Evolutionary conservation across 2,113 vertebrate genomes (phyloP), one percentile per base, ranked within the genome.

Genomic region (Zonotrichia leucophrys): DNA sequence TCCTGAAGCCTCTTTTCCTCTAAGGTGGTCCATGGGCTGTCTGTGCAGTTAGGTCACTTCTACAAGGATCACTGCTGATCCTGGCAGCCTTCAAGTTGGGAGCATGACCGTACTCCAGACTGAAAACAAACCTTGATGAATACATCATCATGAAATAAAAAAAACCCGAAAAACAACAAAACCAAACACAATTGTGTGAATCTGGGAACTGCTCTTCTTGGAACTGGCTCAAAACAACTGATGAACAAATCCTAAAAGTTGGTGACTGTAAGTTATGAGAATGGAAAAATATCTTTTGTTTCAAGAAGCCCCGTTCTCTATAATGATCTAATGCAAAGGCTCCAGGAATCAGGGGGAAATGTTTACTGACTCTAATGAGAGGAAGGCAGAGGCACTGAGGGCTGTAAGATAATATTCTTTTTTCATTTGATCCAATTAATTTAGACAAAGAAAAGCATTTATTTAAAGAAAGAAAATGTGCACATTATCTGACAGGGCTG

Each of bases 111-210:
- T 50, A 59, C n/a, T 33, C 23, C 15, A 50, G 39, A 37, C n/a
- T 63, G 75, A 88, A 90, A 93, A 90, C 49, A 94, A 92, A 42
- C 14, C 37, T 76, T 73, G 22, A 62, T 24, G 83, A 90, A 86
- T 46, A 66, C 35, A 33, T 50, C n/a, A 58, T 67, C 69, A 76
- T 33, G 37, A 92, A 37, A 70, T 35, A 15, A 53, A 28, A 21
- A 20, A 50, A 11, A 8, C 47, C 14, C 9, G 2, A 56, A 12
- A 16, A 56, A 17, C 4, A 56, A 12, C 1, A 27, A 58, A 81
- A 46, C 2, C 25, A 33, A 52, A 35, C 7, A 11, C 13, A 50
- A 23, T 6, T 16, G 20, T 76, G 41, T 84, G 58, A 73, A 47
- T 86, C 33, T 73, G 17, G 37, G 28, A 78, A 68, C n/a, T 15